Percentiles rank a stretch among this genome's conserved stretches.
phyloP scores from a whole-genome alignment of 2,113 vertebrate genomes.

The Athene cunicularia region DNA sequence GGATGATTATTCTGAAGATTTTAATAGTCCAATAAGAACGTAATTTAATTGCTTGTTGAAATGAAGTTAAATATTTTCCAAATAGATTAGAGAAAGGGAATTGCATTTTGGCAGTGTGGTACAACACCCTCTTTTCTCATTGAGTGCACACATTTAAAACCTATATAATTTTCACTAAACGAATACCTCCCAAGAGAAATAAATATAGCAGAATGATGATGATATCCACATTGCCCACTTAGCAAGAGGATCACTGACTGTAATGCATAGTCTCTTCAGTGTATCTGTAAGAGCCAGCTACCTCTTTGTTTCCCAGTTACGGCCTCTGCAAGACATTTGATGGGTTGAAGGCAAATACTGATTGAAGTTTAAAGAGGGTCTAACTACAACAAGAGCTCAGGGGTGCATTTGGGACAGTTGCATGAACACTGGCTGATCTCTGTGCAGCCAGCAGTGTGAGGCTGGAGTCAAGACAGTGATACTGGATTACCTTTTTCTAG shows the following conservation, averaged over 20 bases:
- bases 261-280: background rate
- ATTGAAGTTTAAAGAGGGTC: background rate
- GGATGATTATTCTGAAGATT: slow-evolving; percentile 52
- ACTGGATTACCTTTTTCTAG: too few species aligned
- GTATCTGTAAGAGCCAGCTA: background rate
- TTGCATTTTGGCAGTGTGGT: slow-evolving; percentile 7
- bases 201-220: background rate
- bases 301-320: background rate
- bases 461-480: background rate
- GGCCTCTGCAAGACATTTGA: background rate
- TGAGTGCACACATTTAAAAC: background rate
- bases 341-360: background rate
- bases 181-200: background rate
- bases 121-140: background rate
- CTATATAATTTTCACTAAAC: background rate
- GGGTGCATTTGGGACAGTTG: background rate
- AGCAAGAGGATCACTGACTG: accelerated
- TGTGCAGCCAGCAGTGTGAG: background rate
- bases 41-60: slow-evolving; percentile 43
- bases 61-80: slow-evolving; percentile 59
- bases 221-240: background rate
- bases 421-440: background rate
- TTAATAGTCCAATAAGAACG: slow-evolving; percentile 59
- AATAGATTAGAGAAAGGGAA: slow-evolving; percentile 12
- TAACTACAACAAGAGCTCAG: background rate